These are phyloP conservation scores for Ptilodon capucinus DNA, from an alignment of 2,888 invertebrate species.

Conservation along the genomic window DNA sequence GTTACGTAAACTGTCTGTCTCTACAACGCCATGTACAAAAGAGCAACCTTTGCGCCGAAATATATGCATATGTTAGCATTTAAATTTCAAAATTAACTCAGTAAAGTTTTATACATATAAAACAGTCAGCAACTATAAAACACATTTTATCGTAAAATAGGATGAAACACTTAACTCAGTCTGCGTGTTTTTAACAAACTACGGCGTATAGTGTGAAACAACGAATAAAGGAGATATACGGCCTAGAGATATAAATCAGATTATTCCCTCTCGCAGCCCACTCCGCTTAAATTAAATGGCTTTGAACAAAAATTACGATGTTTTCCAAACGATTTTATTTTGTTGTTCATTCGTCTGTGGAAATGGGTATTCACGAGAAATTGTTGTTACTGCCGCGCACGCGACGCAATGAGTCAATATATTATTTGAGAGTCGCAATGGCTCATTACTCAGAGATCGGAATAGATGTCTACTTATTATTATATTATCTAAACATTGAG, in stretches of 20 bases:
- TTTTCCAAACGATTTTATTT: slow-evolving; percentile 49
- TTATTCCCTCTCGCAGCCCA: slow-evolving; percentile 54
- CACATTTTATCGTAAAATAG: slow-evolving; percentile 32
- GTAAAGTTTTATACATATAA: slow-evolving; percentile 20
- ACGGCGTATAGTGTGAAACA: slow-evolving; percentile 47
- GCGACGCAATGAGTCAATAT: slow-evolving; percentile 4
- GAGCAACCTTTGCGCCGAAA: not conserved
- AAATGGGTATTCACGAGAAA: slow-evolving; percentile 16
- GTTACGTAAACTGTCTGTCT: not conserved
- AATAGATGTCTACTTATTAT: too few species aligned
- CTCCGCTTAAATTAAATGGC: slow-evolving; percentile 63
- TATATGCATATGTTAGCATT: not conserved
- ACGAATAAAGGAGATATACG: slow-evolving; percentile 57
- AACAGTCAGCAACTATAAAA: slow-evolving; percentile 15
- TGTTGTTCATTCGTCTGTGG: slow-evolving; percentile 33
- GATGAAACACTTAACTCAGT: slow-evolving; percentile 51
- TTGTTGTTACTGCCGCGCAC: slow-evolving; percentile 8
- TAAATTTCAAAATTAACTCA: slow-evolving; percentile 4
- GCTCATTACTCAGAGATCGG: not conserved
- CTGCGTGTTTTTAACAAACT: slow-evolving; percentile 60
- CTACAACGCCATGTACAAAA: not conserved
- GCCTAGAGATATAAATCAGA: slow-evolving; percentile 67
- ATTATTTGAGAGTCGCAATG: slow-evolving; percentile 2
- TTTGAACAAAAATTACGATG: slow-evolving; percentile 64
- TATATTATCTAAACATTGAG: too few species aligned